A percentile compares a stretch with the other conserved stretches of the same genome.
These are phyloP conservation scores for Scolanthus callimorphus DNA, from an alignment of 92 coral and sea anemone species.

Conservation along the genomic window DNA sequence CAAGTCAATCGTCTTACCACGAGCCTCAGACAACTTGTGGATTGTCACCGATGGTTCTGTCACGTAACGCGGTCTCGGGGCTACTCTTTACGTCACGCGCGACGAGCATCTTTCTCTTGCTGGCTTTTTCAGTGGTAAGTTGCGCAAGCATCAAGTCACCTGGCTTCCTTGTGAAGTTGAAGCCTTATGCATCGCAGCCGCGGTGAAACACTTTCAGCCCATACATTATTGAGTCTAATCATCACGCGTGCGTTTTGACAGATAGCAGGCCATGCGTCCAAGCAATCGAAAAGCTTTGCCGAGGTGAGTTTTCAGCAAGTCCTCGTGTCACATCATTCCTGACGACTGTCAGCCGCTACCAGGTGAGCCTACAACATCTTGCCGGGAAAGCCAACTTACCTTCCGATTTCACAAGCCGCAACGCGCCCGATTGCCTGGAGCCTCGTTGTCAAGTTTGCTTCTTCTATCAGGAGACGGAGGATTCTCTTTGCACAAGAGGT, in stretches of 20 bases:
- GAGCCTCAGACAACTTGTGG: slow-evolving; percentile 55
- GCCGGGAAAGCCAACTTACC: neutral
- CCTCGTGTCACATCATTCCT: neutral
- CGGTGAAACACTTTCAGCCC: slow-evolving; percentile 41
- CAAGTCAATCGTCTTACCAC: slow-evolving; percentile 40
- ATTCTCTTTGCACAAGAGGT: neutral
- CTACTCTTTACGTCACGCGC: slow-evolving; percentile 52
- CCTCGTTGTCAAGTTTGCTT: neutral
- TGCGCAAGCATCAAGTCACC: slow-evolving; percentile 8
- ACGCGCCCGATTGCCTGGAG: neutral
- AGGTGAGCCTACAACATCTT: neutral
- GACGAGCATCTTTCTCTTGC: neutral
- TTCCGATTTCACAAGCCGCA: neutral
- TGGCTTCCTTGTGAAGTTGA: slow-evolving; percentile 59
- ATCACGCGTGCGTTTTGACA: slow-evolving; percentile 29
- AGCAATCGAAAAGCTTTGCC: slow-evolving; percentile 19
- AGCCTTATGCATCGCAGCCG: slow-evolving; percentile 38
- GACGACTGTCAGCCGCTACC: neutral
- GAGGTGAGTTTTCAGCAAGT: neutral
- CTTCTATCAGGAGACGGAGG: neutral
- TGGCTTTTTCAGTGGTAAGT: slow-evolving; percentile 2
- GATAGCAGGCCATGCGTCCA: slow-evolving; percentile 58
- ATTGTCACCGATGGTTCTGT: slow-evolving; percentile 51
- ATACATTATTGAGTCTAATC: slow-evolving; percentile 22
- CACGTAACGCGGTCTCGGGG: slow-evolving; percentile 48